A percentile compares a stretch with the other conserved stretches of the same genome.
phyloP scores from a whole-genome alignment of 2,888 invertebrate species.

The Myathropa florea region DNA sequence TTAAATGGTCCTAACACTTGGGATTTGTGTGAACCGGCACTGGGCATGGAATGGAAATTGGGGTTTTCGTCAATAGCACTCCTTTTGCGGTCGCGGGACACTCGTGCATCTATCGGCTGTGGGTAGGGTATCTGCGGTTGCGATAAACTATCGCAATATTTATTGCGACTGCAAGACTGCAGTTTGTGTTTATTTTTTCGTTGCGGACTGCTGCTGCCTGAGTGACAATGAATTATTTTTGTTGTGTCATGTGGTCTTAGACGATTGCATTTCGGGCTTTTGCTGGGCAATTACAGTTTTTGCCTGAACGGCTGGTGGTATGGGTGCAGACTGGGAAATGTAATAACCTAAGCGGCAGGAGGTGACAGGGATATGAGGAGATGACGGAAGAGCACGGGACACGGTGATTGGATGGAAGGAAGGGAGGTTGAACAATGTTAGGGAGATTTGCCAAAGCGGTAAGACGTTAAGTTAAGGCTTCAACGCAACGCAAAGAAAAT shows the following conservation, averaged over 20 bases:
- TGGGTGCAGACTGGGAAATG: not conserved
- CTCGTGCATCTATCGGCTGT: not conserved
- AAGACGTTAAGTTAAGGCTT: no score
- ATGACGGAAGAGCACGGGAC: no score
- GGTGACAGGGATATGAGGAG: no score
- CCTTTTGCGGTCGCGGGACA: not conserved
- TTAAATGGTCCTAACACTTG: slow-evolving; percentile 62
- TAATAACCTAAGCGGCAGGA: no score
- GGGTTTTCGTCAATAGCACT: slow-evolving; percentile 35
- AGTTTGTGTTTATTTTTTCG: slow-evolving; percentile 33
- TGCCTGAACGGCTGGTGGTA: not conserved
- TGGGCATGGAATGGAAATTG: not conserved
- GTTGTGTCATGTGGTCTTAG: not conserved
- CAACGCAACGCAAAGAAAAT: no score
- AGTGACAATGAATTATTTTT: slow-evolving; percentile 49
- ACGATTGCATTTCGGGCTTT: not conserved
- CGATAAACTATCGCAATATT: slow-evolving; percentile 44
- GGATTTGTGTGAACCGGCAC: not conserved
- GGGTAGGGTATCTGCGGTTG: slow-evolving; percentile 31
- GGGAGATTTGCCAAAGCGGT: no score
- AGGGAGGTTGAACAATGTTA: no score
- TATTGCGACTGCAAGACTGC: slow-evolving; percentile 37
- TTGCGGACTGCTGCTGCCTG: not conserved
- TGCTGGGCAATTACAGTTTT: not conserved
- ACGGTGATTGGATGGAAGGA: no score